Evolutionary conservation across 2,113 vertebrate genomes (phyloP), one percentile per base, ranked within the genome.

Genomic region (Hippocampus mohnikei): DNA sequence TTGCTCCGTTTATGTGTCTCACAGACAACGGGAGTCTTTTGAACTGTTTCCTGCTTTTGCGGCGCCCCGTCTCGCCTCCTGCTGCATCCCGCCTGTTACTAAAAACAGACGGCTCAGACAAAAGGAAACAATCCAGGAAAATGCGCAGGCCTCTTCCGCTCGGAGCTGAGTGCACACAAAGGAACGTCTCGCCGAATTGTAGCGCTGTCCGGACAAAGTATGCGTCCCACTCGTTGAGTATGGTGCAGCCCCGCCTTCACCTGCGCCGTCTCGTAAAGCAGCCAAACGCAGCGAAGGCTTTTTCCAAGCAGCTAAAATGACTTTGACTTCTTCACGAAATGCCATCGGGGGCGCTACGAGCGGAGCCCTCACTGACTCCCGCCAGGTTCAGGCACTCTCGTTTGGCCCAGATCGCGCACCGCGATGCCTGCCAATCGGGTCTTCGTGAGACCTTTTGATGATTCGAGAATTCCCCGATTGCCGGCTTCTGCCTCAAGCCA

Each of bases 401-500:
- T 89, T 88, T 76, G 82, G 67, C 79, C 48, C 78, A 50, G 46
- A 74, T 66, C 68, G 75, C 73, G 83, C 79, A 80, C 56, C 64
- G 48, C 76, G 71, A 75, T 78, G 73, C 70, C 67, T 87, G 86
- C 84, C 80, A 87, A 72, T 74, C 53, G 77, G 48, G 61, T 73
- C 3, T 74, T 82, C 82, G 82, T 85, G 72, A 73, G 85, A 74
- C 74, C 74, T 80, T 84, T 74, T 80, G 82, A 81, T 80, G 69
- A 72, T 71, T 80, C 74, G 79, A 87, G 78, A 90, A 82, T 59
- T 42, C 55, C 41, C 60, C 73, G 76, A 77, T 74, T 85, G 84
- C 84, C 76, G 83, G 70, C 69, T 50, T 84, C 74, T 41, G 29
- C 61, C 63, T 81, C 64, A 77, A 73, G 69, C 37, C 60, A 33